Percentiles rank a stretch among this genome's conserved stretches.
Conservation (phyloP, 2,888 invertebrate genomes). For the Drosophila tanythrix region DNA sequence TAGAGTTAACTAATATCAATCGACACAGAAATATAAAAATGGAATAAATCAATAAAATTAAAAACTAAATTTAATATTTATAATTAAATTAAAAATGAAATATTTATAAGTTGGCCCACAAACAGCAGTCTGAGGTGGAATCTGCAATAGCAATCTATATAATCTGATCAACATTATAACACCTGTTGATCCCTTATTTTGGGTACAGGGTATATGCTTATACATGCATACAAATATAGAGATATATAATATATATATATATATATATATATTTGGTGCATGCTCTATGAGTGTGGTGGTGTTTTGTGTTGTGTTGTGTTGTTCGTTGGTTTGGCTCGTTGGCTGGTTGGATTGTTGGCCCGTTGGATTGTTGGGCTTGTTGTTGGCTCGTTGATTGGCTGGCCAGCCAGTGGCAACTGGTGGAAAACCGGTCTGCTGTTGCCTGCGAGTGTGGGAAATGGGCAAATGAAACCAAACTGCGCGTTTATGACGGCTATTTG, state of each 20-base stretch:
- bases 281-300: constrained; percentile 14
- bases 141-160: not conserved
- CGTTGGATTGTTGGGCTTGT: constrained; percentile 7
- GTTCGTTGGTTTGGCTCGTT: not conserved
- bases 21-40: not conserved
- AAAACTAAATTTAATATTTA: not conserved
- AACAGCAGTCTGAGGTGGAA: not conserved
- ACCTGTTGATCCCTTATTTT: constrained; percentile 6
- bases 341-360: constrained; percentile 1
- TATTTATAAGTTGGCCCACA: not conserved
- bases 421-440: constrained; percentile 56
- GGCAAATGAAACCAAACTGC: constrained; percentile 56
- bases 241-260: not conserved
- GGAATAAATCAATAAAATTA: not conserved
- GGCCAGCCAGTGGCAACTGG: constrained; percentile 28
- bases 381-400: constrained; percentile 43
- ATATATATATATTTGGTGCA: constrained; percentile 1
- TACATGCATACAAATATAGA: not conserved
- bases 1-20: not conserved
- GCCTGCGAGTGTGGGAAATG: constrained; percentile 61
- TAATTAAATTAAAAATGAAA: not conserved
- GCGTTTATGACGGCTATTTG: constrained; percentile 46
- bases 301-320: not conserved
- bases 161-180: not conserved
- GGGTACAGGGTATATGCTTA: constrained; percentile 8